Evolutionary conservation across 53 echinoderm and acorn worm genomes (phyloP), one percentile per base, ranked within the genome.

Genomic region (Glandiceps talaboti): DNA sequence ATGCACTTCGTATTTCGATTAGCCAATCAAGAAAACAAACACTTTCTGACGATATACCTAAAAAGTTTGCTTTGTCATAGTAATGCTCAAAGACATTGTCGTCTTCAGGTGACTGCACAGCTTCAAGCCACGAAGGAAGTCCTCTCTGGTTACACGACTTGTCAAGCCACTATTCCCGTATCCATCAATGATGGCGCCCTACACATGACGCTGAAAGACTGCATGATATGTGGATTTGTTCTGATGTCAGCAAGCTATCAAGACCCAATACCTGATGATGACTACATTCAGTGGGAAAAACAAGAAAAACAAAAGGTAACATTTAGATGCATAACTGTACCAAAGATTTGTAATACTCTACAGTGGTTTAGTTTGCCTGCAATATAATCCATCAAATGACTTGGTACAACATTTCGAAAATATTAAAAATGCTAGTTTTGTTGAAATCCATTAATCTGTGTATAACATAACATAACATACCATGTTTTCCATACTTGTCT

Each of bases 291-390:
- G 14, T 74, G 86, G 32, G 94, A 94, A 78, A 33, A 30, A 1
- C 79, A 87, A 76, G 85, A 73, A 75, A 85, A 89, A 33, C 84
- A 86, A 77, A 83, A 88, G 91, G 91, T 91, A 83, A 10, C n/a
- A n/a, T n/a, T n/a, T n/a, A n/a, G n/a, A n/a, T n/a, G n/a, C n/a
- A n/a, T n/a, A n/a, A n/a, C n/a, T n/a, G n/a, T n/a, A n/a, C n/a
- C n/a, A n/a, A n/a, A n/a, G n/a, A n/a, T n/a, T n/a, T n/a, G n/a
- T n/a, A n/a, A n/a, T n/a, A n/a, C n/a, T n/a, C n/a, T n/a, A n/a
- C n/a, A n/a, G n/a, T n/a, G n/a, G n/a, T n/a, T n/a, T n/a, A n/a
- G n/a, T n/a, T n/a, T n/a, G n/a, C n/a, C n/a, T n/a, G n/a, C n/a
- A n/a, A n/a, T n/a, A n/a, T n/a, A n/a, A n/a, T n/a, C n/a, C n/a